phyloP scores from a whole-genome alignment of 2,797 vertebrate species.

The Rhinogobio ventralis region DNA sequence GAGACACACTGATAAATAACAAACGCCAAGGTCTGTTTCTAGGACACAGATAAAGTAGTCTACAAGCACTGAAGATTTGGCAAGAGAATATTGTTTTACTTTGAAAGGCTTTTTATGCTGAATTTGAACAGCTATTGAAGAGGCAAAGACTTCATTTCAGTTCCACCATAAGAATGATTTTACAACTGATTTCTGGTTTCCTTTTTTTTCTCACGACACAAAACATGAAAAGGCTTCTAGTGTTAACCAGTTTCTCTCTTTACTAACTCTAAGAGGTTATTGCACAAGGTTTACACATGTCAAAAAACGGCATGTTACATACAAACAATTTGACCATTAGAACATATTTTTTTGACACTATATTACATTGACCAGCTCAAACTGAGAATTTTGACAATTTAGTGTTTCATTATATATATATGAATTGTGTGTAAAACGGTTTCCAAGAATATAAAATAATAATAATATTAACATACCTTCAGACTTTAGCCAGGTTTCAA shows the following conservation, averaged over 20 bases:
- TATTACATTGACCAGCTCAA: not conserved
- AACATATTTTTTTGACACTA: not conserved
- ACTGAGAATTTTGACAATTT: not conserved
- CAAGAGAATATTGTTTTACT: not conserved
- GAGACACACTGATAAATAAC: slow-evolving; percentile 9
- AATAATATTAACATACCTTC: slow-evolving; percentile 47
- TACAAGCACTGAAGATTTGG: not conserved
- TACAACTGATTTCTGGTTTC: not conserved
- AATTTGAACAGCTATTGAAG: not conserved
- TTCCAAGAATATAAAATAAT: not conserved
- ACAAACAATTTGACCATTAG: not conserved
- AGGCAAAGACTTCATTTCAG: not conserved
- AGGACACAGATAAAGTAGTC: not conserved
- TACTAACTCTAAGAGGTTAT: not conserved
- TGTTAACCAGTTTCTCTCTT: not conserved
- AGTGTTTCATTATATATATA: not conserved
- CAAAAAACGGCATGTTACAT: not conserved
- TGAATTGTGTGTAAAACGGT: too few species aligned
- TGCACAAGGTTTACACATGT: not conserved
- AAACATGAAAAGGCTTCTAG: not conserved
- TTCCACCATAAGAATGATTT: not conserved
- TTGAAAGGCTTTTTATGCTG: slow-evolving; percentile 4
- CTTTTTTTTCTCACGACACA: not conserved
- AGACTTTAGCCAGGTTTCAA: slow-evolving; percentile 56
- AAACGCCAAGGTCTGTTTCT: not conserved